These are phyloP conservation scores for Saccostrea cuccullata DNA, from an alignment of 1,140 invertebrate species.

Conservation along the genomic window DNA sequence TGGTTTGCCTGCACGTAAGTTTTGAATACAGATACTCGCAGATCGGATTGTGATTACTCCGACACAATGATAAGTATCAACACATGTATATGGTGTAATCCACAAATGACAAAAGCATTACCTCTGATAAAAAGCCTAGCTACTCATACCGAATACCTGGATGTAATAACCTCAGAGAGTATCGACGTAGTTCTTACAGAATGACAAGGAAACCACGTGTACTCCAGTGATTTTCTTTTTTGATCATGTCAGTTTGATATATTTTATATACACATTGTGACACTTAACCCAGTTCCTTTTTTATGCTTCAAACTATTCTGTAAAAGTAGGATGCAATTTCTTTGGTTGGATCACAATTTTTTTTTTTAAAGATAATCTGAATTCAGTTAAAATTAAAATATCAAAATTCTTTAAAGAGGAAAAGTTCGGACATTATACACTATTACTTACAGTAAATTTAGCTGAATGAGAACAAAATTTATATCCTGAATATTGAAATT, in stretches of 20 bases:
- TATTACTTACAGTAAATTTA: no score
- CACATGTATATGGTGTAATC: neutral
- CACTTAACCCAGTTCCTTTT: no score
- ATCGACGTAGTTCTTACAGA: neutral
- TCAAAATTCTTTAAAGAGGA: no score
- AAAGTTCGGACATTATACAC: no score
- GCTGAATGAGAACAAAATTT: no score
- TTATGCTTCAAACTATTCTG: no score
- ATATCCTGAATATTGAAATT: no score
- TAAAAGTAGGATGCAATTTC: no score
- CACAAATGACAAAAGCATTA: neutral
- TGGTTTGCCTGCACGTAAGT: no score
- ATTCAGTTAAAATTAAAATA: no score
- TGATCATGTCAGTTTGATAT: slow-evolving; percentile 11
- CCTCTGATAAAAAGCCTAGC: neutral
- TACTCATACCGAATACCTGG: neutral
- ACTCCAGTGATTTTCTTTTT: neutral
- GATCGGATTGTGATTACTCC: neutral
- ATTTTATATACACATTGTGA: neutral
- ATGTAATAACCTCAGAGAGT: neutral
- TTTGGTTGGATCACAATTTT: no score
- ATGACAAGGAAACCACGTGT: neutral
- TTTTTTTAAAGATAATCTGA: no score
- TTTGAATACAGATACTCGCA: neutral
- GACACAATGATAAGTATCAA: slow-evolving; percentile 7